These are phyloP conservation scores for Orthonychiurus folsomi DNA, from an alignment of 2,888 invertebrate genomes.

Conservation along the genomic window DNA sequence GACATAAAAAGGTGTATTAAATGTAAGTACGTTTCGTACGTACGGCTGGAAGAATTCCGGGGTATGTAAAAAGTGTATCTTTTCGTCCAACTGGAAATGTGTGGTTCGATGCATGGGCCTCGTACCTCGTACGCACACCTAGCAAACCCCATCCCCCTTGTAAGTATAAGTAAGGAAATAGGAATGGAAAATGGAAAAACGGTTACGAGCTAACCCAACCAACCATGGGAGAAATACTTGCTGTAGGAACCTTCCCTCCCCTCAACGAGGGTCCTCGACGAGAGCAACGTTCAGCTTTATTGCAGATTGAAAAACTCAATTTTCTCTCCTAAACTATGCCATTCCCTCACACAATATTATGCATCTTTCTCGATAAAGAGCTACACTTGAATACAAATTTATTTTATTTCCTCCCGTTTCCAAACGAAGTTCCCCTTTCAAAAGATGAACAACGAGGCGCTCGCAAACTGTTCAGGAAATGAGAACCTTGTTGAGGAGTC, in stretches of 20 bases:
- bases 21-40: no score
- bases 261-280: no score
- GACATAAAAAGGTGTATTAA: background rate
- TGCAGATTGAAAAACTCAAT: slow-evolving; percentile 41
- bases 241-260: no score
- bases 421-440: background rate
- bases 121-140: no score
- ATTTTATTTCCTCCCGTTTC: slow-evolving; percentile 26
- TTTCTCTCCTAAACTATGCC: slow-evolving; percentile 41
- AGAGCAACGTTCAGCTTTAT: slow-evolving; percentile 36
- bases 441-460: slow-evolving; percentile 1
- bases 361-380: slow-evolving; percentile 39
- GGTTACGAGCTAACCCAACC: slow-evolving; percentile 1
- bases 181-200: slow-evolving; percentile 3
- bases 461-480: background rate
- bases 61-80: no score
- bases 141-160: no score
- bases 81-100: no score
- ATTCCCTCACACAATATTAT: slow-evolving; percentile 37
- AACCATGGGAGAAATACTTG: no score
- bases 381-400: slow-evolving; percentile 40
- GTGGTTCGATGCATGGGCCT: no score
- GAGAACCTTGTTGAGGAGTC: slow-evolving; percentile 7
- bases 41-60: no score
- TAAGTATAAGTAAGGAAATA: background rate